Conservation (phyloP, 2,113 vertebrate genomes). For the Psittacula cyanocephala region DNA sequence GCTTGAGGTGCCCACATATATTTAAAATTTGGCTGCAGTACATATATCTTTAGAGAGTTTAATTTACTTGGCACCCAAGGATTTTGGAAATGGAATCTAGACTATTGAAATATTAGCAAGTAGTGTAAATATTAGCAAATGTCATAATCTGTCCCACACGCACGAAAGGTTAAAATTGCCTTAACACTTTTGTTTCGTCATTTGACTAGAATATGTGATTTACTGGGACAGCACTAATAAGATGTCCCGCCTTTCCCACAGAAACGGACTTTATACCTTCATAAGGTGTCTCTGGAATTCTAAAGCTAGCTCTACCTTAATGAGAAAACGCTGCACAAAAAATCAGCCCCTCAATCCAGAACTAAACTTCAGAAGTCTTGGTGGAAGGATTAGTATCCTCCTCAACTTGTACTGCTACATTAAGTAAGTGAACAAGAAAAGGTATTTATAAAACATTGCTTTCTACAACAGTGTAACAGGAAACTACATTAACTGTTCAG, state of each 20-base stretch:
- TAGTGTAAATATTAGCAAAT: neutral
- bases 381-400: neutral
- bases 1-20: neutral
- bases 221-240: neutral
- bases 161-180: neutral
- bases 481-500: neutral
- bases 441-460: neutral
- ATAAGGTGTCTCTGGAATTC: neutral
- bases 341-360: neutral
- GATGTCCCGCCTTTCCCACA: neutral
- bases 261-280: neutral
- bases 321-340: neutral
- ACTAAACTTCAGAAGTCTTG: neutral
- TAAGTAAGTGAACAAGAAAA: neutral
- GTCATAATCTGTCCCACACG: neutral
- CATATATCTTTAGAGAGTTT: neutral
- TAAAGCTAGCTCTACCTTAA: neutral
- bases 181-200: neutral
- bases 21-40: neutral
- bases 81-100: neutral
- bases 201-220: neutral
- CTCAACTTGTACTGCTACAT: neutral
- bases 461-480: neutral
- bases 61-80: neutral
- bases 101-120: neutral